Conservation (phyloP, 2,113 vertebrate genomes). For the Brachypodius melanocephalos region DNA sequence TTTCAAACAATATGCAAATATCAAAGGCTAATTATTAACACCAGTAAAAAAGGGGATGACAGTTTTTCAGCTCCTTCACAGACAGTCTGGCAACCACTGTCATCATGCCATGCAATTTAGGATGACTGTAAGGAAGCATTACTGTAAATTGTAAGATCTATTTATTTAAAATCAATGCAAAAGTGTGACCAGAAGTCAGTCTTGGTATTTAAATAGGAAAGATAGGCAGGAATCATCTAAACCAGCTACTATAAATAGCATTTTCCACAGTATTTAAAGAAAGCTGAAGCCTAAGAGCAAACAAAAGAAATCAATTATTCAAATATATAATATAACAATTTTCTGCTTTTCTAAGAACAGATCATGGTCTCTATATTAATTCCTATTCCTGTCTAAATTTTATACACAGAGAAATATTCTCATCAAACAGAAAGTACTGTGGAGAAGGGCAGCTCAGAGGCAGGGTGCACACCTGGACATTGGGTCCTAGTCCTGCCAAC, state of each 20-base stretch:
- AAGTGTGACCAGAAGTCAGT: not conserved
- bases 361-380: not conserved
- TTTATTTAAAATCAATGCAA: not conserved
- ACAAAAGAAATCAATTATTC: not conserved
- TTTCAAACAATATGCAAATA: not conserved
- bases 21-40: not conserved
- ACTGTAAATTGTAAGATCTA: not conserved
- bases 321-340: not conserved
- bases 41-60: not conserved
- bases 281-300: not conserved
- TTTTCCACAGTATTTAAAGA: not conserved
- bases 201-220: not conserved
- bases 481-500: not conserved
- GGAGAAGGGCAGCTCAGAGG: not conserved
- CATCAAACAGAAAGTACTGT: not conserved
- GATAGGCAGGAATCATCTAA: not conserved
- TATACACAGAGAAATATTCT: not conserved
- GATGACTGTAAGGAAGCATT: not conserved
- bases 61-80: not conserved
- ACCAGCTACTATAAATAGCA: not conserved
- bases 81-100: not conserved
- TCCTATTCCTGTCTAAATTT: not conserved
- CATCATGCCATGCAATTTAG: not conserved
- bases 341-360: not conserved
- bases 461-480: not conserved